Evolutionary conservation across 2,113 vertebrate species (phyloP), one percentile per base, ranked within the genome.

Genomic region (Hydrochoerus hydrochaeris): DNA sequence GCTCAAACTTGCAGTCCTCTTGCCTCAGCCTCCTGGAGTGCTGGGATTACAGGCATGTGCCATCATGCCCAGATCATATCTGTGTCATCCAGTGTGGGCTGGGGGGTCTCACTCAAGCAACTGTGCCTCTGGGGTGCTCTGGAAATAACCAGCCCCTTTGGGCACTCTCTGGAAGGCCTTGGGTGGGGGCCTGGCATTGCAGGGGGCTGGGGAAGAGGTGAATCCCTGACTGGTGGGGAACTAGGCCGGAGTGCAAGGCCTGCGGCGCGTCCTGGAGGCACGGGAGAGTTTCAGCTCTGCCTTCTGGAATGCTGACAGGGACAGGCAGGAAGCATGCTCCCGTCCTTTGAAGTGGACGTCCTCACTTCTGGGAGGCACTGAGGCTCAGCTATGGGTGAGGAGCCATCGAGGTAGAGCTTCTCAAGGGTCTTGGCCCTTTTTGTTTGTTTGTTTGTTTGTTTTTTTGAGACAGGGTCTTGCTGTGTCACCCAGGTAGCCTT

Each of bases 351-450:
- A 28, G n/a, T 1, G 8, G 81, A 65, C 1, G 0, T 7, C n/a
- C 63, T 38, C 2, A 0, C 24, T 13, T 41, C 26, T 78, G 44
- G 30, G 44, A n/a, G n/a, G 11, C 0, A 1, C 35, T 0, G 6
- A 41, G 81, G 32, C 35, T 20, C 54, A 10, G 7, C 5, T 10
- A 19, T 49, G 77, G 32, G 24, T 0, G 3, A 91, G 41, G 81
- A 20, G 38, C 13, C 26, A 2, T 19, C 16, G 0, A 11, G 35
- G 35, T n/a, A 0, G 46, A 57, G 38, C 32, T 5, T 17, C 32
- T 65, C 7, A 60, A 16, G 3, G 32, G 32, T 63, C 7, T 90
- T 17, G 10, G 41, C 32, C 1, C 12, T 20, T 24, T 41, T 4
- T 35, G 22, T 75, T 73, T 44, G 41, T 77, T 46, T 44, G n/a